Evolutionary conservation across 1,140 invertebrate genomes (phyloP).

Genomic region (Coelopa frigida): DNA sequence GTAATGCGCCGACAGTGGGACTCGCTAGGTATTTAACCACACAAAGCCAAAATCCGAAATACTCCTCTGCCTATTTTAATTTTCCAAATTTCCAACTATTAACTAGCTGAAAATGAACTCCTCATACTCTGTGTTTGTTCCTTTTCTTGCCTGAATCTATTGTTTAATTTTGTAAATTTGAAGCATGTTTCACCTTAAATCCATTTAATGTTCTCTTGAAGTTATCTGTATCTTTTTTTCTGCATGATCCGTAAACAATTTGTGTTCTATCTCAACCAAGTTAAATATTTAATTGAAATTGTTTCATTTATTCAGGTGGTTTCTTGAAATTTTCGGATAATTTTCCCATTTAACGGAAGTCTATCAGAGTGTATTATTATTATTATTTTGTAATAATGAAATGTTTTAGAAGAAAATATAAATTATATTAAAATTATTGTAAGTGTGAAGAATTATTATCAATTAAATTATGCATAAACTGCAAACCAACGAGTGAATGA

Average conservation of each 20-base stretch:
- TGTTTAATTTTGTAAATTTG: slow-evolving; percentile 6
- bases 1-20: slow-evolving; percentile 48
- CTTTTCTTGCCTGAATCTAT: slow-evolving; percentile 4
- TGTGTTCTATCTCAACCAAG: neutral
- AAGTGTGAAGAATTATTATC: slow-evolving; percentile 5
- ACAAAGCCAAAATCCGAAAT: slow-evolving; percentile 32
- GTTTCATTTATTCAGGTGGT: slow-evolving; percentile 34
- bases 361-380: too few relatives aligned
- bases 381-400: too few relatives aligned
- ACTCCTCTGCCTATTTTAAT: slow-evolving; percentile 2
- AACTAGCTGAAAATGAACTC: slow-evolving; percentile 6
- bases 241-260: neutral
- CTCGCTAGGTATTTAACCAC: slow-evolving; percentile 52
- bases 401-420: too few relatives aligned
- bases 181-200: too few relatives aligned
- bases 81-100: slow-evolving; percentile 13
- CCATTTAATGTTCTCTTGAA: too few relatives aligned
- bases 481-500: neutral
- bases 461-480: neutral
- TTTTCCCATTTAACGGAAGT: too few relatives aligned
- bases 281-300: slow-evolving; percentile 6
- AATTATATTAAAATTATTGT: slow-evolving; percentile 3
- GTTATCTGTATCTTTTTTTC: neutral
- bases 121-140: neutral
- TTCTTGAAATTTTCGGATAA: slow-evolving; percentile 43